Percentiles rank a stretch among this genome's conserved stretches.
Conservation (phyloP, 2,888 invertebrate species). For the Rotaria sp. region DNA sequence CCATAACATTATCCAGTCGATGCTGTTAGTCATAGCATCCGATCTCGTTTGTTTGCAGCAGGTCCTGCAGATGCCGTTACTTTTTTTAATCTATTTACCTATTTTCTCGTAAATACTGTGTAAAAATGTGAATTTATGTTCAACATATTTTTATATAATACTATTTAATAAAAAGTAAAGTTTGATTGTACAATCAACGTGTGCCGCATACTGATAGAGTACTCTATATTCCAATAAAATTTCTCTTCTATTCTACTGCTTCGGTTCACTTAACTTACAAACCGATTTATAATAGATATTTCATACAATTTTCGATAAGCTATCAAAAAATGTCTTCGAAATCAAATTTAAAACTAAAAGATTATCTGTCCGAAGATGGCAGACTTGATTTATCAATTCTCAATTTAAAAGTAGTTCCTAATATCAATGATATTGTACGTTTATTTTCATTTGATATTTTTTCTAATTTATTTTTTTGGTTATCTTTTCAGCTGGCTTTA, state of each 20-base stretch:
- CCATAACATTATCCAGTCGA: no score
- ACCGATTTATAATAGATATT: not conserved
- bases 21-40: no score
- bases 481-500: not conserved
- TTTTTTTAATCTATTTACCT: no score
- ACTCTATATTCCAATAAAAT: no score
- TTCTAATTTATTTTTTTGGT: not conserved
- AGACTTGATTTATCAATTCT: slow-evolving; percentile 11
- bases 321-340: not conserved
- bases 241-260: no score
- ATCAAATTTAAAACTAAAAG: slow-evolving; percentile 15
- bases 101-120: no score
- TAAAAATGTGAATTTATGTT: no score
- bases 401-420: not conserved
- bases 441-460: not conserved
- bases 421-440: not conserved
- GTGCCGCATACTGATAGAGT: no score
- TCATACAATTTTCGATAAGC: not conserved
- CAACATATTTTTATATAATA: not conserved
- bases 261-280: not conserved
- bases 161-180: not conserved
- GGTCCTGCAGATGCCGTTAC: no score
- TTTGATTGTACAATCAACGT: not conserved
- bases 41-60: no score
- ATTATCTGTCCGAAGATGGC: not conserved